These are phyloP conservation scores for Oreotragus oreotragus DNA, from an alignment of 2,113 vertebrate species.

Conservation along the genomic window DNA sequence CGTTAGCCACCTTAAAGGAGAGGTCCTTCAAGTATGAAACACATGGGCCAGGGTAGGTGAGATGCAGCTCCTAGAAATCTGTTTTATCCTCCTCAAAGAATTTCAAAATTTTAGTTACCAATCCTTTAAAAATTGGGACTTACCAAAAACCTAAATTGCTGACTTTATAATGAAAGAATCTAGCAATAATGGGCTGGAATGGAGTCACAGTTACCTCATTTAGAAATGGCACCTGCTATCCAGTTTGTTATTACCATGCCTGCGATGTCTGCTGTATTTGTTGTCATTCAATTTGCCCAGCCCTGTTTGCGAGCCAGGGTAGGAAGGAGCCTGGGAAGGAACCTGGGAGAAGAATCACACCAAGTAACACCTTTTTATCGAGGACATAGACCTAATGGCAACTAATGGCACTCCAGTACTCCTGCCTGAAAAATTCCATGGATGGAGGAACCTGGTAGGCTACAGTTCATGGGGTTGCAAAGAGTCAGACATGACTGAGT, in stretches of 20 bases:
- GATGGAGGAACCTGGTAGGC: background rate
- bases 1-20: background rate
- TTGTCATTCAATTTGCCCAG: background rate
- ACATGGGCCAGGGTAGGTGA: background rate
- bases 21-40: background rate
- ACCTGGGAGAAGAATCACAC: background rate
- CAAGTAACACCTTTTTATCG: background rate
- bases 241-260: background rate
- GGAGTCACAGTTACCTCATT: background rate
- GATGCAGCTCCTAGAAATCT: background rate
- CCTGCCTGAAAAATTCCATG: background rate
- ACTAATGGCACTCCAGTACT: background rate
- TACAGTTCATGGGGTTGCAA: background rate
- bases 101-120: background rate
- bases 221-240: background rate
- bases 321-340: background rate
- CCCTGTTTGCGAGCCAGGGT: background rate
- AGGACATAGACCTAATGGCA: background rate
- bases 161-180: background rate
- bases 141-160: background rate
- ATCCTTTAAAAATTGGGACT: background rate
- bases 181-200: background rate
- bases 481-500: background rate
- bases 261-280: background rate
- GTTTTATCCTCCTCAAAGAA: background rate